Percentiles rank a stretch among this genome's conserved stretches.
Evolutionary conservation across 2,888 invertebrate genomes (phyloP).

Genomic region (Brachypalpus laphriformis): DNA sequence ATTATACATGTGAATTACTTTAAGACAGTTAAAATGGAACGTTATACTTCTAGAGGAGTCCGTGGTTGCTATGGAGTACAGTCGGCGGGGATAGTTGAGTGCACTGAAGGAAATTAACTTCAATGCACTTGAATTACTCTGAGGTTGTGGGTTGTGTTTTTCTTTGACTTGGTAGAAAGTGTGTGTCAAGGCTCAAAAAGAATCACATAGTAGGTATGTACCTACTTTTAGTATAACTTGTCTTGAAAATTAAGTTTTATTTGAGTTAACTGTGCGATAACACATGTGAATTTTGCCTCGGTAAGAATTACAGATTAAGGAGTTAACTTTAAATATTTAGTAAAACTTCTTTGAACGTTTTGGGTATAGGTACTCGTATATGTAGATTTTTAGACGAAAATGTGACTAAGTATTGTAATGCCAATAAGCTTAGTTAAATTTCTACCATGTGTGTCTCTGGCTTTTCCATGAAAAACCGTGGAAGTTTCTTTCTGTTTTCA

Average conservation of each 20-base stretch:
- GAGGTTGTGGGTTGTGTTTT: neutral
- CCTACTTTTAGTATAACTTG: neutral
- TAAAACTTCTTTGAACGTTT: no score
- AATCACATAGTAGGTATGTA: neutral
- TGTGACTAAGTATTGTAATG: no score
- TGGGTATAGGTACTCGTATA: no score
- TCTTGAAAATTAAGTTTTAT: neutral
- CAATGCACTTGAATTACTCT: constrained; percentile 39
- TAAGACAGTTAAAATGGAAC: constrained; percentile 23
- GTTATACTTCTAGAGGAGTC: constrained; percentile 35
- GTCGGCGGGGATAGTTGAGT: constrained; percentile 10
- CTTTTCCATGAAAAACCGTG: no score
- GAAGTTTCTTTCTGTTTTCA: no score
- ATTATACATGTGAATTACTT: constrained; percentile 3
- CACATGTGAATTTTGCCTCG: neutral
- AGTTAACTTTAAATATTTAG: neutral
- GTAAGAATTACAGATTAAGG: neutral
- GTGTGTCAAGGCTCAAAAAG: constrained; percentile 2
- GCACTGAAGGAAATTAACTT: constrained; percentile 21
- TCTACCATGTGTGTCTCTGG: no score
- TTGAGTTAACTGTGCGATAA: neutral
- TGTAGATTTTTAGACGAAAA: no score
- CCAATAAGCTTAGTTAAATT: no score
- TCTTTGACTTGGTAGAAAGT: neutral
- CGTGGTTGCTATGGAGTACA: constrained; percentile 1